phyloP scores from a whole-genome alignment of 2,113 vertebrate species.

The Stigmatopora nigra region DNA sequence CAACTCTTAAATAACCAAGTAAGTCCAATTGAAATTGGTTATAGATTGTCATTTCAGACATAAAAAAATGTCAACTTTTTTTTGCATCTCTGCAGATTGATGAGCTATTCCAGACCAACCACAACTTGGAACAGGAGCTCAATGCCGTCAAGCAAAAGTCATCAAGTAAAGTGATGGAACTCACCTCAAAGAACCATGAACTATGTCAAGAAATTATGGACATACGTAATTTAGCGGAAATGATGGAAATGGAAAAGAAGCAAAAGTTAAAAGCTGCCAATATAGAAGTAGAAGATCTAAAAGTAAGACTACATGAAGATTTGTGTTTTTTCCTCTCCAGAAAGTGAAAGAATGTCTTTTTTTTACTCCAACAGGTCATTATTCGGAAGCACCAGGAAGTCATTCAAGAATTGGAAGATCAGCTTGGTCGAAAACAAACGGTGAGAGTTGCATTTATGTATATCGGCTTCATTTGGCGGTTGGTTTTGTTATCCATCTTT shows the following conservation, averaged over 20 bases:
- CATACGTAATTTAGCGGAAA: constrained; percentile 88
- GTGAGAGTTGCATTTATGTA: constrained; percentile 59
- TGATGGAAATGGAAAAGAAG: constrained; percentile 87
- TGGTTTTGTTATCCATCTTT: background rate
- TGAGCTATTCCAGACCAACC: constrained; percentile 86
- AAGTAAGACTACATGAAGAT: constrained; percentile 63
- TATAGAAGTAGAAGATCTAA: constrained; percentile 82
- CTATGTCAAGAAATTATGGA: constrained; percentile 89
- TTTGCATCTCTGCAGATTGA: constrained; percentile 73
- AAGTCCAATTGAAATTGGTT: background rate
- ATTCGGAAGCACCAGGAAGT: constrained; percentile 80
- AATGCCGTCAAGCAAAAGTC: constrained; percentile 78
- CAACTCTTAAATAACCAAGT: constrained; percentile 81
- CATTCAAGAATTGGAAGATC: constrained; percentile 78
- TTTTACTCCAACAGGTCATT: constrained; percentile 74
- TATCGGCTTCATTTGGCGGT: background rate
- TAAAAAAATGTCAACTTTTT: background rate
- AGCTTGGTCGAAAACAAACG: constrained; percentile 72
- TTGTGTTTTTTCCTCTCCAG: background rate
- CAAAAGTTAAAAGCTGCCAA: constrained; percentile 83
- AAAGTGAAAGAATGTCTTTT: constrained; percentile 22
- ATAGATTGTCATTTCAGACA: background rate
- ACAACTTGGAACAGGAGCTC: constrained; percentile 79
- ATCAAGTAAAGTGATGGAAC: constrained; percentile 77
- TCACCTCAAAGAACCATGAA: constrained; percentile 88